A percentile compares a stretch with the other conserved stretches of the same genome.
phyloP scores from a whole-genome alignment of 2,113 vertebrate genomes.

The Neotoma lepida region DNA sequence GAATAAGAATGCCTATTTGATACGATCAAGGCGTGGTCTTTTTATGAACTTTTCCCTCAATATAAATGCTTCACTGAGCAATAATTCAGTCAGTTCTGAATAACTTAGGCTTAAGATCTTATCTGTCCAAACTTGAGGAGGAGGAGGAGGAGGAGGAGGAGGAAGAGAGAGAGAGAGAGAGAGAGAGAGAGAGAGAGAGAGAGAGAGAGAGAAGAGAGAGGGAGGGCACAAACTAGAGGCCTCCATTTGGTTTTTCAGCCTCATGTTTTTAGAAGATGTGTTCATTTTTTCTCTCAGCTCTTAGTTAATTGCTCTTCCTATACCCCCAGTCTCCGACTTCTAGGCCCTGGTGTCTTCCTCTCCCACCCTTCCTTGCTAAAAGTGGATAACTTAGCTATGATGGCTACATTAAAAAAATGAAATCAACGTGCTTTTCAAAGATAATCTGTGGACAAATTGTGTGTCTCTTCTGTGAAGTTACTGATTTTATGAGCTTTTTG shows the following conservation, averaged over 20 bases:
- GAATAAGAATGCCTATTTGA: conserved; percentile 27
- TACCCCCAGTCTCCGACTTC: not conserved
- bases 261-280: not conserved
- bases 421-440: not conserved
- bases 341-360: not conserved
- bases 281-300: not conserved
- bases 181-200: fast-evolving
- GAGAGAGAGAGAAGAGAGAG: not conserved
- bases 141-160: not conserved
- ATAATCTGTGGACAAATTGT: not conserved
- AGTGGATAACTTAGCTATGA: not conserved
- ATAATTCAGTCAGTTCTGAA: not conserved
- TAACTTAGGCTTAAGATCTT: not conserved
- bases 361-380: not conserved
- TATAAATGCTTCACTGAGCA: not conserved
- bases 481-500: conserved; percentile 60
- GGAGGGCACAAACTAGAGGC: too few relatives aligned
- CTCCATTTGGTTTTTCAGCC: not conserved
- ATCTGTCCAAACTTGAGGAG: not conserved
- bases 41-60: not conserved
- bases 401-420: not conserved
- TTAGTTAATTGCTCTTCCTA: not conserved
- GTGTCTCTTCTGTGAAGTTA: not conserved
- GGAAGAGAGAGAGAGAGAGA: too few relatives aligned
- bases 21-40: not conserved